Percentiles rank a stretch among this genome's conserved stretches.
phyloP scores from a whole-genome alignment of 2,113 vertebrate genomes.

The Euleptes europaea region DNA sequence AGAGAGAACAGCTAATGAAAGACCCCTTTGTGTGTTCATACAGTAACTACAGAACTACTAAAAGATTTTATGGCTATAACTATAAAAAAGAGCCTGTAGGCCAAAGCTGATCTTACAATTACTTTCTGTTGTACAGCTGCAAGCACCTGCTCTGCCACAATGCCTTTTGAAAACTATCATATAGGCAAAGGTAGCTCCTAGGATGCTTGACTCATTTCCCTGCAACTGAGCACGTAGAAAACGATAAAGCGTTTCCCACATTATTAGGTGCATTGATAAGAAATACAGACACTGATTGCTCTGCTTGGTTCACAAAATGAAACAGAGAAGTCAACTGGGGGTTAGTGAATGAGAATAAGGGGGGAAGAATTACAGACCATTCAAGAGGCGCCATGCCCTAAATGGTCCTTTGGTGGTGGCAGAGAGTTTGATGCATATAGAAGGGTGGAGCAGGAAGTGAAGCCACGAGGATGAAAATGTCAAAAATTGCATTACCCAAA shows the following conservation, averaged over 20 bases:
- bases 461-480: not conserved
- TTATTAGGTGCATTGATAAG: not conserved
- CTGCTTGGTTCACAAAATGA: not conserved
- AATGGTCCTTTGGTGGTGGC: not conserved
- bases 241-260: not conserved
- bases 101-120: slow-evolving; percentile 66
- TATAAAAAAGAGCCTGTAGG: slow-evolving; percentile 58
- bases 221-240: not conserved
- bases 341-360: not conserved
- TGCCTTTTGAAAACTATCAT: slow-evolving; percentile 57
- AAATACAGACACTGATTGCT: not conserved
- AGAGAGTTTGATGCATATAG: not conserved
- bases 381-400: not conserved
- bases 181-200: slow-evolving; percentile 38
- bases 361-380: not conserved
- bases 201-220: slow-evolving; percentile 25
- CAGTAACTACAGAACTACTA: slow-evolving; percentile 66
- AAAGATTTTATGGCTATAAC: slow-evolving; percentile 52
- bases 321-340: not conserved
- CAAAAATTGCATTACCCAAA: not conserved
- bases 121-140: slow-evolving; percentile 57
- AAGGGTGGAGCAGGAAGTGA: not conserved
- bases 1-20: slow-evolving; percentile 70
- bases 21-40: slow-evolving; percentile 70
- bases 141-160: slow-evolving; percentile 62